These are phyloP conservation scores for Monomorium pharaonis DNA, from an alignment of 1,140 invertebrate species.

Conservation along the genomic window DNA sequence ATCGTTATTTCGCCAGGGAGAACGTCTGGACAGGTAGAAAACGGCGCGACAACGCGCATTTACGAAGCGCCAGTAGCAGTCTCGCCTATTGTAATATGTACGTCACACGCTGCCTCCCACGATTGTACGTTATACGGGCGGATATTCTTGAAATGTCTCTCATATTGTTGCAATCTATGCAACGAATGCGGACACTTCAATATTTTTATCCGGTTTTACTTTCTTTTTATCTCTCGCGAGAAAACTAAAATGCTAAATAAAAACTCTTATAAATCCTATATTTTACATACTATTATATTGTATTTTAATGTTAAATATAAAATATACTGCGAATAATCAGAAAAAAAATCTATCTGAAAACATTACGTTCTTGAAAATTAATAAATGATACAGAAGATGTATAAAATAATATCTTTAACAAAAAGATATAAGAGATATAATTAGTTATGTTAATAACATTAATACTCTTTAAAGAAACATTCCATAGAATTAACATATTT, in stretches of 20 bases:
- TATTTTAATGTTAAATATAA: background rate
- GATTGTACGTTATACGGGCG: slow-evolving; percentile 5
- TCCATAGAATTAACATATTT: background rate
- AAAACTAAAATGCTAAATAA: background rate
- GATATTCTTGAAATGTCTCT: slow-evolving; percentile 21
- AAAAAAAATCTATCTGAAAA: background rate
- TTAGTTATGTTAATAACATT: background rate
- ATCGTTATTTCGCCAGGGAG: slow-evolving; percentile 56
- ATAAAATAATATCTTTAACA: background rate
- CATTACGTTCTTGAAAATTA: background rate
- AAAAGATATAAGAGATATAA: background rate
- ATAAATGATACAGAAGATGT: background rate
- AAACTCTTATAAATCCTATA: background rate
- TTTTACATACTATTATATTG: background rate
- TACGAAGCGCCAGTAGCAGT: background rate
- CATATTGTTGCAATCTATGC: slow-evolving; percentile 18
- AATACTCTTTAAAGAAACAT: background rate
- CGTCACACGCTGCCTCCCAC: slow-evolving; percentile 35
- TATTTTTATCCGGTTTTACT: slow-evolving; percentile 13
- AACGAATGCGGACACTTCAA: background rate
- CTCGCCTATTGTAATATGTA: slow-evolving; percentile 20
- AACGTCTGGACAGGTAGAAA: slow-evolving; percentile 3
- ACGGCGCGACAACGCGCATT: slow-evolving; percentile 1
- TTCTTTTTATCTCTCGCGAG: background rate
- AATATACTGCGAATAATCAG: background rate